Percentiles rank a stretch among this genome's conserved stretches.
Evolutionary conservation across 2,888 invertebrate species (phyloP).

Genomic region (Sphaeridia pumilis): DNA sequence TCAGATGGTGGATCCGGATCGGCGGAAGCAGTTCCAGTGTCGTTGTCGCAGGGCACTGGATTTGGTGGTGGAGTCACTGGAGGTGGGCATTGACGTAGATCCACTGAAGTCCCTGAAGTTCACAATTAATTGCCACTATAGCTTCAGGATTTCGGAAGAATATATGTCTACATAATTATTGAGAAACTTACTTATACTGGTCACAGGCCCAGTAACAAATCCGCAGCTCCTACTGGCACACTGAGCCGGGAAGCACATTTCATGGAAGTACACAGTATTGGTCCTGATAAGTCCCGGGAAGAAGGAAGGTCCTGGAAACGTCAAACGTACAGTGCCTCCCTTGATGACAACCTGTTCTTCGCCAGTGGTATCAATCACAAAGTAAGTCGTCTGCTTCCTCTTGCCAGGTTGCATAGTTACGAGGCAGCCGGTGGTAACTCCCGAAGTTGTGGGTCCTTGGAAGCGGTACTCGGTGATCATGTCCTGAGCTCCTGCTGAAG

Average conservation of each 20-base stretch:
- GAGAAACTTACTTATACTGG: background rate
- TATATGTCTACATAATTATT: background rate
- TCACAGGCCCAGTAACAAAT: conserved; percentile 13
- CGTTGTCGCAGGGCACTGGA: background rate
- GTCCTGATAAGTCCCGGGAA: conserved; percentile 17
- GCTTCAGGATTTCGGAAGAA: background rate
- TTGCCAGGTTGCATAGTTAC: conserved; percentile 17
- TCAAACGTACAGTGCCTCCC: conserved; percentile 12
- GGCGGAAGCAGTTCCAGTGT: background rate
- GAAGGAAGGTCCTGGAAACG: conserved; percentile 20
- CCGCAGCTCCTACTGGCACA: conserved; percentile 24
- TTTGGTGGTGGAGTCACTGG: background rate
- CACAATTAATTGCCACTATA: background rate
- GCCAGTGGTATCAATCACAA: conserved; percentile 28
- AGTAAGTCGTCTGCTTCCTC: conserved; percentile 15
- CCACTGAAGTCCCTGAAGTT: background rate
- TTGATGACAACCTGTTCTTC: conserved; percentile 19
- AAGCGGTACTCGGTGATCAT: too few relatives aligned
- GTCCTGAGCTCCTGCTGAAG: too few relatives aligned
- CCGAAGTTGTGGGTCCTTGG: conserved; percentile 22
- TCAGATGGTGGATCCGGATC: background rate
- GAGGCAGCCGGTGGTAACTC: conserved; percentile 21
- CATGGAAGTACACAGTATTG: conserved; percentile 21
- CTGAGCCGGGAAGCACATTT: conserved; percentile 29
- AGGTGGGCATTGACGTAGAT: background rate